These are phyloP conservation scores for Mizuhopecten yessoensis DNA, from an alignment of 1,140 invertebrate genomes.

Conservation along the genomic window DNA sequence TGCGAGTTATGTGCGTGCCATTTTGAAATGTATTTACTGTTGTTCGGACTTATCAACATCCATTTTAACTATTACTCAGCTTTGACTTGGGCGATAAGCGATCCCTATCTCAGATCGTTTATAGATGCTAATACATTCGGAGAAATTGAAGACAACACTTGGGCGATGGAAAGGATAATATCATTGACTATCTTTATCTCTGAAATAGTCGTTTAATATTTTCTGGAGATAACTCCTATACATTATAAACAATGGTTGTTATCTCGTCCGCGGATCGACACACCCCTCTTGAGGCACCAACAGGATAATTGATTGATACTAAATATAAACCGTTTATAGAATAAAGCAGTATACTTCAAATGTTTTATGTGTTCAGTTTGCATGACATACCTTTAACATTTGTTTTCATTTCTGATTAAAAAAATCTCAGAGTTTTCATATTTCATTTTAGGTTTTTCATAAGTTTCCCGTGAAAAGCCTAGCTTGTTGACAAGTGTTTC, in stretches of 20 bases:
- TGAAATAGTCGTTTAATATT: conserved; percentile 40
- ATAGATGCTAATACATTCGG: conserved; percentile 20
- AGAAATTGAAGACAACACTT: not conserved
- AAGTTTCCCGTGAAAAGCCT: not conserved
- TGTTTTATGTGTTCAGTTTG: too few relatives aligned
- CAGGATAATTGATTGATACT: not conserved
- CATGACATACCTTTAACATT: too few relatives aligned
- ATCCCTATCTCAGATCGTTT: not conserved
- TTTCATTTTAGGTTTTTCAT: too few relatives aligned
- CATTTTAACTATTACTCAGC: conserved; percentile 26
- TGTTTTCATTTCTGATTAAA: too few relatives aligned
- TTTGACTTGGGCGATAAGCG: not conserved
- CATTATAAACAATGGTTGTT: not conserved
- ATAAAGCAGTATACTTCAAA: too few relatives aligned
- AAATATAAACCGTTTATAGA: too few relatives aligned
- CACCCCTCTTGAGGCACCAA: not conserved
- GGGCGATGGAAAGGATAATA: not conserved
- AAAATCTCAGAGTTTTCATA: too few relatives aligned
- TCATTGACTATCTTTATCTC: not conserved
- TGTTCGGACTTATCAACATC: not conserved
- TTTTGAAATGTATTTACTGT: conserved; percentile 34
- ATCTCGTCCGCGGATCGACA: not conserved
- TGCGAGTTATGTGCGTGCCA: not conserved
- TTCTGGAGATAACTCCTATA: not conserved
- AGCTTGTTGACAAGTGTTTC: not conserved